Evolutionary conservation across 1,140 invertebrate species (phyloP), one percentile per base, ranked within the genome.

Genomic region (Drosophila lacertosa): DNA sequence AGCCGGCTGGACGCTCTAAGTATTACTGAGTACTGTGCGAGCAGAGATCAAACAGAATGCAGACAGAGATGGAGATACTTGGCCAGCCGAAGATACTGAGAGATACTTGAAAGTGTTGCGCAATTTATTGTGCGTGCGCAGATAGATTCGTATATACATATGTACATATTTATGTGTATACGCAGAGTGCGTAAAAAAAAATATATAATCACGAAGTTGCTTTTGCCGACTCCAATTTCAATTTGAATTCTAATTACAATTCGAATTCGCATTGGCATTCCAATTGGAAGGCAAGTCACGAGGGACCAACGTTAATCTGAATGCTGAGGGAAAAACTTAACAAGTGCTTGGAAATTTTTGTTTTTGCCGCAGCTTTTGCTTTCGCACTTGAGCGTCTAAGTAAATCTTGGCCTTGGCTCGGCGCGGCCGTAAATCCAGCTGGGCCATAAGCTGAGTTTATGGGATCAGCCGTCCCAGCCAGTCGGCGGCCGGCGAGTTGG

Each of bases 1-100:
- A 78, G 75, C 33, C 37, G 67, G 53, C 59, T 70, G 65, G 54
- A 9, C 37, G 73, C 32, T 68, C 15, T 58, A 50, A 50, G 47
- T 53, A 53, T 37, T 32, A 53, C 39, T 50, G 58, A 62, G 47
- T 62, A 51, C 45, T 35, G 24, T 10, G 22, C 24, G 63, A 66
- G 29, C 24, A 26, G 24, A 44, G 59, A 40, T 37, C 35, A 45
- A 42, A 55, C 37, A 37, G 32, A 50, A 16, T 40, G 16, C 4
- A 33, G 29, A 24, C 32, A 32, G 50, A 32, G 18, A 16, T 3
- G 6, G 11, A 32, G 45, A 15, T 10, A 44, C 42, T 44, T 44
- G 42, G 42, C 9, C 42, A 44, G 42, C 9, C 15, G 13, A 15
- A 50, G 45, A 58, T 16, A 32, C 40, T 0, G 13, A 32, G 44